phyloP scores from a whole-genome alignment of 2,888 invertebrate species.

The Cheilosia pagana region DNA sequence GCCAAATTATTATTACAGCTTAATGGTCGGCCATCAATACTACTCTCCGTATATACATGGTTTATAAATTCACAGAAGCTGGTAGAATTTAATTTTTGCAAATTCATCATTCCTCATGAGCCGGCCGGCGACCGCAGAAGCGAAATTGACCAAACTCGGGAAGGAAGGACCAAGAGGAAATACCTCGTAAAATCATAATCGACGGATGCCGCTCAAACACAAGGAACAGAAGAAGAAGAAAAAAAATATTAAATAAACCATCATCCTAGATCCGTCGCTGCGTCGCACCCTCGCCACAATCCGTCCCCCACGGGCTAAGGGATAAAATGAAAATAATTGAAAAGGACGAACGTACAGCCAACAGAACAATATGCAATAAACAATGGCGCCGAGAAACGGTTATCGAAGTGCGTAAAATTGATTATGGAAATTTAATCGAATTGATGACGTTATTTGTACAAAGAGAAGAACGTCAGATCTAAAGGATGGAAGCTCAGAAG shows the following conservation, averaged over 20 bases:
- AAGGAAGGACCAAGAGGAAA: constrained; percentile 50
- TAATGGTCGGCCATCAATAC: constrained; percentile 20
- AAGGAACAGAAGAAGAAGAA: constrained; percentile 3
- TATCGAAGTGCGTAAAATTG: constrained; percentile 74
- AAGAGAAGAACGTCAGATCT: constrained; percentile 6
- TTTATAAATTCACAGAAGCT: constrained; percentile 37
- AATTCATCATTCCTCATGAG: constrained; percentile 47
- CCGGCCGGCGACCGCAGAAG: not conserved
- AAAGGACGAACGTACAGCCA: constrained; percentile 55
- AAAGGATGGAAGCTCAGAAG: constrained; percentile 22
- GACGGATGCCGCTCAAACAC: constrained; percentile 12
- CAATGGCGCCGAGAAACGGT: constrained; percentile 72
- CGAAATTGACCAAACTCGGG: constrained; percentile 5
- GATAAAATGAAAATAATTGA: constrained; percentile 65
- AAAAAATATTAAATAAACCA: constrained; percentile 38
- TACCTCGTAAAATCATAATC: constrained; percentile 68
- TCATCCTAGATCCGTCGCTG: constrained; percentile 23
- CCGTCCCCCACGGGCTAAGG: constrained; percentile 5
- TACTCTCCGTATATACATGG: constrained; percentile 11
- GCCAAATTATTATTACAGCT: constrained; percentile 24
- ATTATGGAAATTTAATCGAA: constrained; percentile 74
- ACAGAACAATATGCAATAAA: constrained; percentile 64
- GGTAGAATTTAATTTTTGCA: constrained; percentile 14
- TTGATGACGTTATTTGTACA: constrained; percentile 62
- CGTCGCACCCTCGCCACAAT: constrained; percentile 8